phyloP scores from a whole-genome alignment of 2,113 vertebrate genomes.

The Gymnogyps californianus region DNA sequence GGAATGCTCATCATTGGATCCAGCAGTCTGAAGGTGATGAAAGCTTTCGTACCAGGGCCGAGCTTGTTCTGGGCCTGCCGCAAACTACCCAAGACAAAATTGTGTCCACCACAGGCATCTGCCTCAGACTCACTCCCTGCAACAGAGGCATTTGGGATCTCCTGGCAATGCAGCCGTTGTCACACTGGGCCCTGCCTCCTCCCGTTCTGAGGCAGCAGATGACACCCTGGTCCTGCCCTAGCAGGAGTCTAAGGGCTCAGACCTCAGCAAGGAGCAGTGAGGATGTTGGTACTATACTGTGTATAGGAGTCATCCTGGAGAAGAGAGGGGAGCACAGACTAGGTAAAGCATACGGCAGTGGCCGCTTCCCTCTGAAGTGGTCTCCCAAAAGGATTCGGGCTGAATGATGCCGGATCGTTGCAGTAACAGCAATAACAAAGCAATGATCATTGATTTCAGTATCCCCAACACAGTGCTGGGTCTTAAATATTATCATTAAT shows the following conservation, averaged over 20 bases:
- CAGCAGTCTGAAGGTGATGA: neutral
- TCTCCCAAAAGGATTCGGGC: neutral
- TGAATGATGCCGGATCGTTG: neutral
- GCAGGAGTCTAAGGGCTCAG: neutral
- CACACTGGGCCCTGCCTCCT: neutral
- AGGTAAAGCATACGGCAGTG: rapidly evolving
- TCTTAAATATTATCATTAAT: neutral
- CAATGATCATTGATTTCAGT: neutral
- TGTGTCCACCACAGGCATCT: neutral
- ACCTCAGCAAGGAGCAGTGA: neutral
- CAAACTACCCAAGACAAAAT: neutral
- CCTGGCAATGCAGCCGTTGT: neutral
- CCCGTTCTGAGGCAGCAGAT: neutral
- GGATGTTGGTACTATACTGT: neutral
- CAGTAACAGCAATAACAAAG: neutral
- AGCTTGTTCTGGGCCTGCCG: neutral
- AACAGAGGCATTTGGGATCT: neutral
- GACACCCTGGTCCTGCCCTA: neutral
- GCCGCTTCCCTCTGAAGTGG: neutral
- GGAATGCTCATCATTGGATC: neutral
- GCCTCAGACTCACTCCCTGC: neutral
- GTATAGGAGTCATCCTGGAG: neutral
- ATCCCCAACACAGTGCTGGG: neutral
- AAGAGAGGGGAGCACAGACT: neutral
- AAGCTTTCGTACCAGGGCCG: rapidly evolving